These are phyloP conservation scores for Synanceia verrucosa DNA, from an alignment of 2,797 vertebrate species.

Conservation along the genomic window DNA sequence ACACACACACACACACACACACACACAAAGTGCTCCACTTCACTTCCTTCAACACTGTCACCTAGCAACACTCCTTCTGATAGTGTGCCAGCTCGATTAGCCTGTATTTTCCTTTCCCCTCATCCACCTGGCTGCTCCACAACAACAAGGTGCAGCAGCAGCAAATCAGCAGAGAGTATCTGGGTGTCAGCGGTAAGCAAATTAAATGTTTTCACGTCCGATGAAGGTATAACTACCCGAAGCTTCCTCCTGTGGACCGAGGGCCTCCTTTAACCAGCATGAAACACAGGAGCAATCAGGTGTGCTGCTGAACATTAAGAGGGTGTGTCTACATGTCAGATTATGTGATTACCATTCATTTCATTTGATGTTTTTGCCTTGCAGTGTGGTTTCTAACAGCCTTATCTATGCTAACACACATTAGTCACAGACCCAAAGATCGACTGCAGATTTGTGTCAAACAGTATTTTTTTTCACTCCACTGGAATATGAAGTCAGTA, in stretches of 20 bases:
- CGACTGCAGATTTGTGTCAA: conserved; percentile 8
- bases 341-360: neutral
- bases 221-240: conserved; percentile 20
- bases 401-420: neutral
- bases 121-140: conserved; percentile 64
- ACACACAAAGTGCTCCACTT: conserved; percentile 63
- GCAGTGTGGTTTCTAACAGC: neutral
- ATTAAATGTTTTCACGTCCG: conserved; percentile 36
- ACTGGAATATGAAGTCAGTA: neutral
- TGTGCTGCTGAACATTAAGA: conserved; percentile 18
- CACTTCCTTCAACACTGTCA: conserved; percentile 78
- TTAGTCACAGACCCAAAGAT: neutral
- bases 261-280: neutral
- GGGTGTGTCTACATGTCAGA: neutral
- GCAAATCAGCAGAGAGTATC: conserved; percentile 55
- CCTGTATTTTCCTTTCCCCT: conserved; percentile 48
- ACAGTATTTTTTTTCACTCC: conserved; percentile 7
- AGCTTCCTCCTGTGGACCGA: conserved; percentile 8
- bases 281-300: neutral
- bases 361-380: neutral
- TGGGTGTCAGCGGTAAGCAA: conserved; percentile 54
- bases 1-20: conserved; percentile 1
- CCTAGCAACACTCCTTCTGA: conserved; percentile 81
- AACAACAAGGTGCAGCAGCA: conserved; percentile 62
- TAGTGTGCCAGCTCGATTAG: conserved; percentile 65